Base-by-base conservation (phyloP, 1,140 invertebrate genomes). In the Sinella curviseta region DNA sequence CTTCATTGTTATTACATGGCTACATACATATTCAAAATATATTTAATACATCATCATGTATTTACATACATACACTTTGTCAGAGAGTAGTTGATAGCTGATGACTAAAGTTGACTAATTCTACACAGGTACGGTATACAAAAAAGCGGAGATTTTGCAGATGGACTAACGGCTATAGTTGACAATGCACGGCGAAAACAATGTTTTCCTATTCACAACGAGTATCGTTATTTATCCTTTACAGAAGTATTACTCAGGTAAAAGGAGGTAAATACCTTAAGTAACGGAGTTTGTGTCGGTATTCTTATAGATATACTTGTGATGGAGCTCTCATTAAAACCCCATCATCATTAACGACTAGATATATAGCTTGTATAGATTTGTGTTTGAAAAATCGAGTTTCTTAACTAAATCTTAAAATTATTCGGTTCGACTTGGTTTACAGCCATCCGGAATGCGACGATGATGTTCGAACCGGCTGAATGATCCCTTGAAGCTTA, bases 401-500 rank as follows among this genome's bases (percentile, higher is more conserved):
- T n/a, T 60, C 57, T 26, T 60, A 17, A 60, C 24, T 60, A 8
- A 60, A 26, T 60, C 4, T 16, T 60, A 60, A 17, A 60, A 60
- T 26, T 17, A 60, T 60, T 60, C 24, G 24, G 57, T 60, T 60
- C 57, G 12, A 17, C n/a, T 17, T 3, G 24, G 57, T 75, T 82
- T 75, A 84, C 34, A 83, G 76, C 83, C 83, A 83, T 31, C 83
- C 83, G 3, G 81, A 82, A 48, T 76, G 77, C 33, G 77, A 76
- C 24, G 79, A 36, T 2, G 81, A 78, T n/a, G 83, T 77, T 80
- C 78, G 55, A 14, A 83, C 54, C 20, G 83, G 83, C 55, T 83
- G 83, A 55, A 83, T 74, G 35, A 83, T 83, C 28, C 83, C 83
- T 57, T 81, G 77, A n/a, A 83, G 78, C 55, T 83, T 83, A 2